Percentiles rank a stretch among this genome's conserved stretches.
Evolutionary conservation across 2,888 invertebrate species (phyloP).

Genomic region (Drosophila ezoana): DNA sequence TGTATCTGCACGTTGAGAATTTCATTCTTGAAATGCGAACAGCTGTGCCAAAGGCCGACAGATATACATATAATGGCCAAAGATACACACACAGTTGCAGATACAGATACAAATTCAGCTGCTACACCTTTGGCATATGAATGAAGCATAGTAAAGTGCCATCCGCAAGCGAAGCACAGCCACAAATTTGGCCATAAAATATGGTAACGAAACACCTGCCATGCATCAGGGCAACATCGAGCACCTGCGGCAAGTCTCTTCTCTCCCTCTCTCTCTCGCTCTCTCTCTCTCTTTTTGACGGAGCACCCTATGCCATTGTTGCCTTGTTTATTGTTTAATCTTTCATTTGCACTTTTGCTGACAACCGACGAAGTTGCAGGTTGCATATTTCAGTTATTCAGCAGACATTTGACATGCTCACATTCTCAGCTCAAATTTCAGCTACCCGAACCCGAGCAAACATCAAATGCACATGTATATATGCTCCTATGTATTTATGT

Average conservation of each 20-base stretch:
- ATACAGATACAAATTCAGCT: constrained; percentile 35
- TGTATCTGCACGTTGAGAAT: constrained; percentile 57
- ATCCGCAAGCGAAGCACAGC: constrained; percentile 46
- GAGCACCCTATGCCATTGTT: constrained; percentile 31
- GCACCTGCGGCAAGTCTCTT: constrained; percentile 55
- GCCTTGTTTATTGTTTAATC: constrained; percentile 65
- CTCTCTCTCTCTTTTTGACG: constrained; percentile 18
- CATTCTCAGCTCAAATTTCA: constrained; percentile 60
- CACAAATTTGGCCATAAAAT: constrained; percentile 76
- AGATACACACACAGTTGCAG: constrained; percentile 23
- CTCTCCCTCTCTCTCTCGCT: constrained; percentile 23
- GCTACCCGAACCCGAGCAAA: constrained; percentile 20
- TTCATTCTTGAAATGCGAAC: constrained; percentile 79
- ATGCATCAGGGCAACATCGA: constrained; percentile 36
- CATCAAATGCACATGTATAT: constrained; percentile 1
- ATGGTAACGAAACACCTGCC: constrained; percentile 76
- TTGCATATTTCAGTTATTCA: constrained; percentile 48
- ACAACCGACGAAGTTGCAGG: constrained; percentile 30
- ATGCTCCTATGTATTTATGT: not conserved
- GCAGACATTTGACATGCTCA: constrained; percentile 37
- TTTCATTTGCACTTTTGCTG: constrained; percentile 66
- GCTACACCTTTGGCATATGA: constrained; percentile 68
- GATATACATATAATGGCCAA: constrained; percentile 18
- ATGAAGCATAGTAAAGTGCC: constrained; percentile 62
- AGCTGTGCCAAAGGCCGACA: constrained; percentile 64